These are phyloP conservation scores for Drosophila macrothrix DNA, from an alignment of 2,888 invertebrate species.

Conservation along the genomic window DNA sequence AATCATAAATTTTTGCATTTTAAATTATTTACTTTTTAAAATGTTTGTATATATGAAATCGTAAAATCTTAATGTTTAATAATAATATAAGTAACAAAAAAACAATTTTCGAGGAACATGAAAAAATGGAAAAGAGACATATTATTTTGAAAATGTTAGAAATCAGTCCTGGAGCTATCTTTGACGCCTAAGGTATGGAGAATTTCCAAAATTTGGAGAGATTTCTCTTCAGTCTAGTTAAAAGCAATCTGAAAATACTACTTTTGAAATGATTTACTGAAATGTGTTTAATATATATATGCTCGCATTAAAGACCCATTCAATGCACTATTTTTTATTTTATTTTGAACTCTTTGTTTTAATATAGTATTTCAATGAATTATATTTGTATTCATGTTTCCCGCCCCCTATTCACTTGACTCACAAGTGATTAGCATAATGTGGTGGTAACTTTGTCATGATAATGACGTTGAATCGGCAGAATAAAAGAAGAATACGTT, in stretches of 20 bases:
- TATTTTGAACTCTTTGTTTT: neutral
- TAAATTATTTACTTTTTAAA: neutral
- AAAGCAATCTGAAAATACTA: neutral
- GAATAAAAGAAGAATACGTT: conserved; percentile 30
- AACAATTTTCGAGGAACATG: no score
- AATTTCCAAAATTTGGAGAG: neutral
- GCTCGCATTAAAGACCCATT: neutral
- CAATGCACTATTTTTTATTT: neutral
- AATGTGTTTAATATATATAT: neutral
- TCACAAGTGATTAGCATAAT: conserved; percentile 43
- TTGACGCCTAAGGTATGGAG: neutral
- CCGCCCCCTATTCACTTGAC: neutral
- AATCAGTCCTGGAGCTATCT: neutral
- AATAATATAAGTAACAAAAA: neutral
- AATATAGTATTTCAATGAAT: neutral
- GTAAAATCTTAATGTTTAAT: no score
- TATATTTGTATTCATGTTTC: neutral
- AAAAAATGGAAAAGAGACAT: no score
- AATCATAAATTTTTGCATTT: neutral
- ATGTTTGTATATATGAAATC: neutral
- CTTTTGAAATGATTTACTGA: neutral
- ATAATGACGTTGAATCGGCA: neutral
- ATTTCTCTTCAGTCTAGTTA: neutral
- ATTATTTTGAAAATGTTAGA: no score
- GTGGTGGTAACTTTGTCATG: conserved; percentile 41